Evolutionary conservation across 1,140 invertebrate genomes (phyloP), one percentile per base, ranked within the genome.

Genomic region (Drosophila bocki): DNA sequence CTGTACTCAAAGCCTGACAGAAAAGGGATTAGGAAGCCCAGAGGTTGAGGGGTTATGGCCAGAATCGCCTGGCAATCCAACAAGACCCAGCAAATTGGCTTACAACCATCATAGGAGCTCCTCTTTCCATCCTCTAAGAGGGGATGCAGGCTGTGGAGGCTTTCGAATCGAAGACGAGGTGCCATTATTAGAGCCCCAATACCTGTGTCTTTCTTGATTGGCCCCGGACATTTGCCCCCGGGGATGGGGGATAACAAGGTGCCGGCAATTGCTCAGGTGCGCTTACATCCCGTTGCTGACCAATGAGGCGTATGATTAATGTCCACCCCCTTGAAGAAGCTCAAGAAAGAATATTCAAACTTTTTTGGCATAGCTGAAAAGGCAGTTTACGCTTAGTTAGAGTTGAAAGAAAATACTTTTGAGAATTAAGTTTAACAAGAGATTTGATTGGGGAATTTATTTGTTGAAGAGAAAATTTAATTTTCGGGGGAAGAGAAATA

Each of bases 271-370:
- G 78, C 64, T 48, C 72, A 76, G 78, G 71, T 76, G 78, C 62
- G 71, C 58, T 50, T 64, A 35, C 54, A 42, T 15, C 42, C n/a
- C 11, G 39, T 63, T 63, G 61, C 71, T 79, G 82, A 58, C 75
- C 82, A 86, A 86, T 79, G 82, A 56, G 79, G 82, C 82, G 82
- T 86, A 86, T 82, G 79, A 86, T 86, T 82, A 82, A 86, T 86
- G 71, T 62, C 50, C 60, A 56, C 35, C 60, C 29, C 19, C n/a
- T 12, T 6, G 2, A 29, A 37, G 12, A 5, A 42, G 50, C 32
- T 39, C 9, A 37, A 13, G 39, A 22, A 54, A 54, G 22, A 63
- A 63, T 63, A 69, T 35, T 58, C 51, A 12, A 68, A 63, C 26
- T 68, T 68, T 13, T 48, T 29, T 29, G 26, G 33, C 9, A 9